Conservation (phyloP, 2,113 vertebrate species). For the Gambusia holbrooki region DNA sequence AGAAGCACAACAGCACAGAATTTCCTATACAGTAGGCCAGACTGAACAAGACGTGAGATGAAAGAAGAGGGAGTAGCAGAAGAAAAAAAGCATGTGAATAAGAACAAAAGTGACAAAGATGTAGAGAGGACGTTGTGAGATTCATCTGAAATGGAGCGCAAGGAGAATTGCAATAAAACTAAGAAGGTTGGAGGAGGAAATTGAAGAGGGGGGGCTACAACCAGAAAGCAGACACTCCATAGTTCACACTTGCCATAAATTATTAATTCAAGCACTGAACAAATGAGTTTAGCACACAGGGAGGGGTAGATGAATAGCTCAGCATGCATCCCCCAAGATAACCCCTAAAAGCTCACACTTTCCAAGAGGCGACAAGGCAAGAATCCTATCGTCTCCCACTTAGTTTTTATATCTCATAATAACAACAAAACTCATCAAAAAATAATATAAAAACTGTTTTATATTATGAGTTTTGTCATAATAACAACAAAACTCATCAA, state of each 20-base stretch:
- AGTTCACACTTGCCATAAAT: slow-evolving; percentile 59
- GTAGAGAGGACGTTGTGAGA: slow-evolving; percentile 26
- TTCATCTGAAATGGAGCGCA: slow-evolving; percentile 17
- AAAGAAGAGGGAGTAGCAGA: slow-evolving; percentile 5
- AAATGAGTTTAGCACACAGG: slow-evolving; percentile 62
- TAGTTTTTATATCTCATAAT: neutral
- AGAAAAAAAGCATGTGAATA: neutral
- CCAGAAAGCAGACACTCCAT: slow-evolving; percentile 45
- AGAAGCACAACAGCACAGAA: slow-evolving; percentile 4
- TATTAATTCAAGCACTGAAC: slow-evolving; percentile 59
- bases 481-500: neutral
- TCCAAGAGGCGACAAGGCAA: slow-evolving; percentile 14
- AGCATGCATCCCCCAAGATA: slow-evolving; percentile 48
- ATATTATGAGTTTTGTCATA: too few species aligned
- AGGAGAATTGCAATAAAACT: slow-evolving; percentile 26
- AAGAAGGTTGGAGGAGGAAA: slow-evolving; percentile 38
- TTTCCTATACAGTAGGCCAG: slow-evolving; percentile 23
- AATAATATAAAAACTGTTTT: too few species aligned
- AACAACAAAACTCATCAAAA: neutral
- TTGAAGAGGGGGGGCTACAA: slow-evolving; percentile 18
- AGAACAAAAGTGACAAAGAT: slow-evolving; percentile 11
- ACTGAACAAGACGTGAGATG: slow-evolving; percentile 32
- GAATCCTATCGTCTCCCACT: neutral
- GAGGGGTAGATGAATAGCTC: slow-evolving; percentile 47
- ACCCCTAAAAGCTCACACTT: slow-evolving; percentile 45